phyloP scores from a whole-genome alignment of 2,888 invertebrate species.

The Oligia latruncula region DNA sequence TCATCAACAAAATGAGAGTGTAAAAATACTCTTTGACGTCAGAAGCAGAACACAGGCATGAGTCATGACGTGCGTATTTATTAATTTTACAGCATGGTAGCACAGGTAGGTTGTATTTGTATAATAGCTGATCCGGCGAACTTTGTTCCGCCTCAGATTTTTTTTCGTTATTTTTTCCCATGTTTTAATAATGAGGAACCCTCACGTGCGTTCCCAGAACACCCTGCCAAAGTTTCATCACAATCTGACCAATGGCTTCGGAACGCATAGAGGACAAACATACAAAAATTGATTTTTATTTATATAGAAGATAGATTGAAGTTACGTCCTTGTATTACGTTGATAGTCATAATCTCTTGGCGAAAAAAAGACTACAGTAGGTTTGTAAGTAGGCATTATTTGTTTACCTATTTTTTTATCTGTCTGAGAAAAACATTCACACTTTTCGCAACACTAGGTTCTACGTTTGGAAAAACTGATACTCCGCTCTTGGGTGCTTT shows the following conservation, averaged over 20 bases:
- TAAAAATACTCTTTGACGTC: constrained; percentile 37
- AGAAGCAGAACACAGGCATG: constrained; percentile 8
- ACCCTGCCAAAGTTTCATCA: too few relatives aligned
- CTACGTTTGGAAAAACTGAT: not conserved
- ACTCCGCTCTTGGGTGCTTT: not conserved
- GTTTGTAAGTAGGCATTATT: not conserved
- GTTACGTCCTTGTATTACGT: not conserved
- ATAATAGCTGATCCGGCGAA: not conserved
- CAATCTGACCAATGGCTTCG: too few relatives aligned
- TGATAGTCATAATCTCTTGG: not conserved
- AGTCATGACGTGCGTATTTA: constrained; percentile 11
- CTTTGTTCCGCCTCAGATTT: too few relatives aligned
- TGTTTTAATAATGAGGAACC: too few relatives aligned
- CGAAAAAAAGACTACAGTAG: not conserved
- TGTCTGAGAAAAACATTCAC: not conserved
- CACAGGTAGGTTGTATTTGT: not conserved
- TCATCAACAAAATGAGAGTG: constrained; percentile 9
- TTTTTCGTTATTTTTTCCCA: too few relatives aligned
- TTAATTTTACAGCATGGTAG: not conserved
- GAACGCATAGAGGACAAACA: too few relatives aligned
- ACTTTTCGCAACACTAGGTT: not conserved
- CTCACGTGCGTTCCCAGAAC: too few relatives aligned
- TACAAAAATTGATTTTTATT: too few relatives aligned
- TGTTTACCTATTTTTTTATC: not conserved
- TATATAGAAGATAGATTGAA: not conserved